phyloP scores from a whole-genome alignment of 2,797 vertebrate genomes.

The Sternarchorhynchus goeldii region DNA sequence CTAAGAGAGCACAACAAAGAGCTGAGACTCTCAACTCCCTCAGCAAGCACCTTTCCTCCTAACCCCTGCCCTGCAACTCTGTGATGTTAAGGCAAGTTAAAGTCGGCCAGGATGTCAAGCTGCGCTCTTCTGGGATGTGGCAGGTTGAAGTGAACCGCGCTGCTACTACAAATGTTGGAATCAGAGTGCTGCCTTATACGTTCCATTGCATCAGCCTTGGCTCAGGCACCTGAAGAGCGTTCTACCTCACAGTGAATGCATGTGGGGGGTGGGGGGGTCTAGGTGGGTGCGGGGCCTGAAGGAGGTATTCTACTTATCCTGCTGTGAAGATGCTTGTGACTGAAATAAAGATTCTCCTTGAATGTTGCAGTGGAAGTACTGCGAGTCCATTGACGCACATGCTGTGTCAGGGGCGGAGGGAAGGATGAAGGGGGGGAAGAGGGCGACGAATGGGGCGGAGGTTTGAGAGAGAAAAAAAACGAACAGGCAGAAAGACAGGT shows the following conservation, averaged over 20 bases:
- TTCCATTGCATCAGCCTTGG: conserved; percentile 41
- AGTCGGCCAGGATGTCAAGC: conserved; percentile 34
- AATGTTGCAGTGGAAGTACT: conserved; percentile 27
- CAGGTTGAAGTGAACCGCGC: neutral
- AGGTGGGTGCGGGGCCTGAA: neutral
- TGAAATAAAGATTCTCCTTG: conserved; percentile 44
- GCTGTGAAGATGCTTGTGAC: conserved; percentile 46
- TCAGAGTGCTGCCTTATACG: conserved; percentile 24
- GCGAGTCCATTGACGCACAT: conserved; percentile 37
- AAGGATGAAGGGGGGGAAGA: conserved; percentile 10
- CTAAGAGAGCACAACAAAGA: conserved; percentile 34
- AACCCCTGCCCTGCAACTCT: conserved; percentile 30
- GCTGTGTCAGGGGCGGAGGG: conserved; percentile 23
- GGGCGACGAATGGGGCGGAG: conserved; percentile 23
- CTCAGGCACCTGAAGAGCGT: conserved; percentile 16
- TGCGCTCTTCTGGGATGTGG: conserved; percentile 23
- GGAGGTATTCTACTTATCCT: conserved; percentile 40
- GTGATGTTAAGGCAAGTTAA: conserved; percentile 52
- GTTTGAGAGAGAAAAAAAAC: conserved; percentile 26
- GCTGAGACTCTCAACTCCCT: conserved; percentile 36
- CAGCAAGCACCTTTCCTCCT: conserved; percentile 15
- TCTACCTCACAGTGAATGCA: conserved; percentile 3
- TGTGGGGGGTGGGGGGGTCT: no score
- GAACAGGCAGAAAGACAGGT: conserved; percentile 6
- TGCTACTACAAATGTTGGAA: conserved; percentile 14